Evolutionary conservation across 2,888 invertebrate genomes (phyloP), one percentile per base, ranked within the genome.

Genomic region (Acronicta leporina): DNA sequence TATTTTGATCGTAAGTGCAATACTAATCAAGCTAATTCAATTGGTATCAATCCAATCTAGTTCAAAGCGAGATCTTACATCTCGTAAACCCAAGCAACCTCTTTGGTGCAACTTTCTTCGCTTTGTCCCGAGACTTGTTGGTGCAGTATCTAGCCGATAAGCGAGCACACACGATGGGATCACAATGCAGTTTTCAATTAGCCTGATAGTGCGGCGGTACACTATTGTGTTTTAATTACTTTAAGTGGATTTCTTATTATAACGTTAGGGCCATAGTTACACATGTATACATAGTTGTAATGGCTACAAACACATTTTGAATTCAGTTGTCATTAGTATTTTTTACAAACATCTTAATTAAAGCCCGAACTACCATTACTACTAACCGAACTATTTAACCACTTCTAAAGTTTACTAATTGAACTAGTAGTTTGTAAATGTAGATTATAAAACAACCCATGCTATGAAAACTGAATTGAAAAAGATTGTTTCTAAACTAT

Each of bases 171-270:
- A 71, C 67, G 65, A 64, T 55, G 68, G 58, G 63, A 69, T 83
- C 78, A 85, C 84, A 87, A 83, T 87, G 86, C 86, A 86, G 83
- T 88, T 90, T 91, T 88, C 90, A 91, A 92, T 91, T 91, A 91
- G 83, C 79, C 75, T 86, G 87, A 90, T 88, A 86, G 87, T 13
- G 63, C 74, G 75, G 75, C 79, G 75, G 75, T 78, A 75, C 72
- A 85, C 86, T 89, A 87, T 90, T 88, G 87, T 87, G 84, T 87
- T 91, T 90, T 91, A 90, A 91, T 91, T 90, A 89, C 84, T 86
- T 83, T 86, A 87, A 92, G 88, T 91, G 88, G 85, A 86, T 83
- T 84, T 85, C 85, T 86, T 84, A 86, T 84, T 72, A 84, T 84
- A 84, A 84, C 76, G 72, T 55, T 49, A 13, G 55, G 20, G 33